These are phyloP conservation scores for Neoniphon sammara DNA, from an alignment of 2,797 vertebrate genomes.

Conservation along the genomic window DNA sequence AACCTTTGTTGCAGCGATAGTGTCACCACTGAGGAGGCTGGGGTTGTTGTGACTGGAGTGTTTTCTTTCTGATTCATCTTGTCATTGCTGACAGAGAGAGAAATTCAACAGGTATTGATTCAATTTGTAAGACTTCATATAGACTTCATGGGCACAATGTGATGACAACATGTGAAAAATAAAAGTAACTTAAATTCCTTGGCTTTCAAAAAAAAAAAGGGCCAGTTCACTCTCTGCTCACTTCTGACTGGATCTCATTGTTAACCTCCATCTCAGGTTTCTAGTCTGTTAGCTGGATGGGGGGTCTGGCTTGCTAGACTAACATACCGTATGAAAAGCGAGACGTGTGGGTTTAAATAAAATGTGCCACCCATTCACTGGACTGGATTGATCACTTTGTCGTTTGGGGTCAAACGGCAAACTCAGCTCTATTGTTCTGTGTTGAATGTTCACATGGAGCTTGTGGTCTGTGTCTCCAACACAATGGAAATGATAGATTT, in stretches of 20 bases:
- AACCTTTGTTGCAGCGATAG: too few species aligned
- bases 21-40: too few species aligned
- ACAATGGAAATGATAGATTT: conserved; percentile 20
- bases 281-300: neutral
- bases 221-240: too few species aligned
- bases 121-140: too few species aligned
- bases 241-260: neutral
- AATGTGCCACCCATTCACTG: conserved; percentile 23
- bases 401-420: conserved; percentile 7
- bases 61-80: too few species aligned
- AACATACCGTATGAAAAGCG: neutral
- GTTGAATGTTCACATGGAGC: conserved; percentile 2
- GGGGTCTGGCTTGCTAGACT: too few species aligned
- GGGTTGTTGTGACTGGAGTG: too few species aligned
- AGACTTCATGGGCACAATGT: too few species aligned
- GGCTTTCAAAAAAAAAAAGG: neutral
- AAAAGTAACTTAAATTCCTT: neutral
- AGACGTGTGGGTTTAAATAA: neutral
- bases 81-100: too few species aligned
- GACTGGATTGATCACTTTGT: conserved; percentile 27
- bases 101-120: too few species aligned
- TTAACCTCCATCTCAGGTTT: too few species aligned
- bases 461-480: conserved; percentile 22
- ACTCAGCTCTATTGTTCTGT: conserved; percentile 1
- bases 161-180: too few species aligned